phyloP scores from a whole-genome alignment of 1,140 invertebrate genomes.

The Oncopodura yosiiana region DNA sequence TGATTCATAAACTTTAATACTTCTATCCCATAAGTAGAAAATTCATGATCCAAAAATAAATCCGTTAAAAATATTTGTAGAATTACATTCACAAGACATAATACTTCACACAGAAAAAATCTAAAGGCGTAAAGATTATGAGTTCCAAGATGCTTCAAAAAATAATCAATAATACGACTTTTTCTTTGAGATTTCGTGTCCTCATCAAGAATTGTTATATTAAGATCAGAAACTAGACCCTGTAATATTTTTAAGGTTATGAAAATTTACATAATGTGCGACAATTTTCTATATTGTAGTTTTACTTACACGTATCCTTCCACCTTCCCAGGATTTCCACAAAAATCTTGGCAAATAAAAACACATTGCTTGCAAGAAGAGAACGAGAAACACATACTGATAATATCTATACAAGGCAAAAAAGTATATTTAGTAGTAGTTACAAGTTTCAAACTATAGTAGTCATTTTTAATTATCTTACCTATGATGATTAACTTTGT shows the following conservation, averaged over 20 bases:
- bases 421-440: too few relatives aligned
- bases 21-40: slow-evolving; percentile 65
- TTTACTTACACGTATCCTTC: slow-evolving; percentile 50
- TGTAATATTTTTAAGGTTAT: too few relatives aligned
- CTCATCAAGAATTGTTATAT: slow-evolving; percentile 55
- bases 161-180: slow-evolving; percentile 70
- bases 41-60: slow-evolving; percentile 70
- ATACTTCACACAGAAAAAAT: slow-evolving; percentile 70
- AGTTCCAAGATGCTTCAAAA: slow-evolving; percentile 59
- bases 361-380: slow-evolving; percentile 70
- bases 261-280: too few relatives aligned
- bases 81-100: slow-evolving; percentile 78
- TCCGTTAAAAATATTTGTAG: slow-evolving; percentile 68
- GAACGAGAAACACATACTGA: slow-evolving; percentile 86
- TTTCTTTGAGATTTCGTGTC: slow-evolving; percentile 64
- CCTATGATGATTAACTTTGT: too few relatives aligned
- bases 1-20: not conserved
- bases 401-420: slow-evolving; percentile 86
- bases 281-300: slow-evolving; percentile 42
- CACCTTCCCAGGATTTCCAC: slow-evolving; percentile 79
- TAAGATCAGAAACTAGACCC: too few relatives aligned
- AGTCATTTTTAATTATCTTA: too few relatives aligned
- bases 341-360: slow-evolving; percentile 48
- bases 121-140: slow-evolving; percentile 76
- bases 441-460: too few relatives aligned